Evolutionary conservation across 2,797 vertebrate species (phyloP), one percentile per base, ranked within the genome.

Genomic region (Dicrostonyx torquatus): DNA sequence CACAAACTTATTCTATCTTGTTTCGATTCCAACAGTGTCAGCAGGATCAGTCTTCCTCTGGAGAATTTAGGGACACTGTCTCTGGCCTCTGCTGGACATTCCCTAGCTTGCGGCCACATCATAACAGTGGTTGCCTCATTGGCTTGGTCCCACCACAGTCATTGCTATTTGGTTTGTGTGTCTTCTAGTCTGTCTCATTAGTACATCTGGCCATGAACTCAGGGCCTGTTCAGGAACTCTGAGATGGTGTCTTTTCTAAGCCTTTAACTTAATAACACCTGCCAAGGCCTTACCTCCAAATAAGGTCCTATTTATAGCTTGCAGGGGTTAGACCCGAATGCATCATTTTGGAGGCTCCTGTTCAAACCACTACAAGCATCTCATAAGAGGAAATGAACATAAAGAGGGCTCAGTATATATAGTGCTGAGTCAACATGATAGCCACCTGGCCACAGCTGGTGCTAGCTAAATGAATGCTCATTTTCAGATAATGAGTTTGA

Each of bases 401-500:
- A 62, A 85, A 86, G 37, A 12, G 18, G 66, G 55, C 31, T 89
- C 20, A 1, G 58, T 50, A 2, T 2, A 0, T 13, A 43, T 22
- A 17, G 9, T 26, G 20, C 73, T 68, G 85, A 87, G 22, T 45
- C 45, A 72, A 4, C 24, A 22, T 48, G n/a, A 92, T 31, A 58
- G 17, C 20, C 40, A 34, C 68, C 1, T 37, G 80, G 77, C 7
- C 37, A 37, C 17, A 31, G 43, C 37, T 66, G 68, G 53, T 31
- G 22, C 53, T 64, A 82, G 73, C 48, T 34, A 62, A 87, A 31
- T 11, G 58, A 34, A 78, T 87, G 76, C 18, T 92, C 70, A 55
- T 89, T 84, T 73, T 64, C 37, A 84, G 70, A 89, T 15, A n/a
- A 86, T 77, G 89, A 83, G 24, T 73, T 58, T 82, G 15, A 77